Conservation (phyloP, 1,140 invertebrate genomes). For the Orchesella cincta region DNA sequence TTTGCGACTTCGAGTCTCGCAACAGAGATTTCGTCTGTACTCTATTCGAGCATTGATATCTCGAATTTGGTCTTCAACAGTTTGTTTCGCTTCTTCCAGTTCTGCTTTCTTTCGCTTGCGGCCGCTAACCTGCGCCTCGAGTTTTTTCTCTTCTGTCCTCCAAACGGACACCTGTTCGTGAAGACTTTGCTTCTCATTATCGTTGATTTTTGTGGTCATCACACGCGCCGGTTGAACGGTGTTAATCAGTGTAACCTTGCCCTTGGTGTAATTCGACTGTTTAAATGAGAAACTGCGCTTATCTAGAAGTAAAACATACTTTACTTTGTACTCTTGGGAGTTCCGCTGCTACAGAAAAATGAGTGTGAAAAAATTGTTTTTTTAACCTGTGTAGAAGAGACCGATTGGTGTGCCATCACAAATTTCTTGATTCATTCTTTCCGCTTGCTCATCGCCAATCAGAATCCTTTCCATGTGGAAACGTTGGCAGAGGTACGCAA, state of each 20-base stretch:
- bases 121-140: constrained; percentile 55
- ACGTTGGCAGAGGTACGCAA: constrained; percentile 67
- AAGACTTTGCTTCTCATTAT: constrained; percentile 51
- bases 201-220: constrained; percentile 53
- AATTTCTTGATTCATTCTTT: constrained; percentile 64
- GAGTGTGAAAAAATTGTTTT: constrained; percentile 50
- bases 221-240: constrained; percentile 32
- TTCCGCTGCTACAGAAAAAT: too few species aligned
- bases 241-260: neutral
- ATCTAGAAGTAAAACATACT: constrained; percentile 55
- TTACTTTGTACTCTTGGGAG: constrained; percentile 47
- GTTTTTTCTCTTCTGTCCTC: constrained; percentile 44
- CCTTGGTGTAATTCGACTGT: constrained; percentile 60
- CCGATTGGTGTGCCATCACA: constrained; percentile 62
- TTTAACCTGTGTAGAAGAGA: constrained; percentile 68
- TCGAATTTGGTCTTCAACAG: constrained; percentile 65
- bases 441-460: constrained; percentile 64
- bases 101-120: constrained; percentile 56
- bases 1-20: neutral
- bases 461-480: neutral
- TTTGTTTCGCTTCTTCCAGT: constrained; percentile 62
- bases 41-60: constrained; percentile 67
- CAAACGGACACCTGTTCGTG: constrained; percentile 52
- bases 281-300: constrained; percentile 59
- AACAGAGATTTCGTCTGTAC: constrained; percentile 53